Evolutionary conservation across 2,113 vertebrate genomes (phyloP).

Genomic region (Crotalus tigris): DNA sequence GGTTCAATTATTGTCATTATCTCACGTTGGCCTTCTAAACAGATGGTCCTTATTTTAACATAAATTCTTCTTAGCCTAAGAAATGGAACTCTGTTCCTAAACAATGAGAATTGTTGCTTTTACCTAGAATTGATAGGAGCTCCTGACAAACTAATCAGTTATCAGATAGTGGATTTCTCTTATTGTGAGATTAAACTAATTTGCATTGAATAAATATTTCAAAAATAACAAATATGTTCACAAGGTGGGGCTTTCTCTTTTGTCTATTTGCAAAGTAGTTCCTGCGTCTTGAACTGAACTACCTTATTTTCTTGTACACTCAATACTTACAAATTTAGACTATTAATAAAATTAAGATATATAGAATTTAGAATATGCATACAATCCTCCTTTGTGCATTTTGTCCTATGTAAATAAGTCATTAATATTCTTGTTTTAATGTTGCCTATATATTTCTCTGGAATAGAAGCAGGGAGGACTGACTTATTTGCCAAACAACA

Average conservation of each 20-base stretch:
- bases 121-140: not conserved
- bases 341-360: not conserved
- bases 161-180: constrained; percentile 23
- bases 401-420: not conserved
- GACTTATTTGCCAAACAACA: not conserved
- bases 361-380: not conserved
- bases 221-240: not conserved
- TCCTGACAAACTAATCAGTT: not conserved
- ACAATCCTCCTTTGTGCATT: not conserved
- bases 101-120: constrained; percentile 8
- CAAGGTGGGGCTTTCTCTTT: constrained; percentile 24
- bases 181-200: constrained; percentile 20
- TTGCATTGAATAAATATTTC: constrained; percentile 11
- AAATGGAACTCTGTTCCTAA: not conserved
- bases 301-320: not conserved
- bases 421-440: not conserved
- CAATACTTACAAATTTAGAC: not conserved
- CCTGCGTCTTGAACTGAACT: not conserved
- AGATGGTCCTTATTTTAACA: not conserved
- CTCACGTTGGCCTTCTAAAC: not conserved
- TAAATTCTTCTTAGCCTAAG: not conserved
- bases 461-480: not conserved
- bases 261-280: constrained; percentile 7
- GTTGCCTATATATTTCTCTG: not conserved
- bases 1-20: not conserved